Evolutionary conservation across 1,140 invertebrate genomes (phyloP).

Genomic region (Aricia agestis): DNA sequence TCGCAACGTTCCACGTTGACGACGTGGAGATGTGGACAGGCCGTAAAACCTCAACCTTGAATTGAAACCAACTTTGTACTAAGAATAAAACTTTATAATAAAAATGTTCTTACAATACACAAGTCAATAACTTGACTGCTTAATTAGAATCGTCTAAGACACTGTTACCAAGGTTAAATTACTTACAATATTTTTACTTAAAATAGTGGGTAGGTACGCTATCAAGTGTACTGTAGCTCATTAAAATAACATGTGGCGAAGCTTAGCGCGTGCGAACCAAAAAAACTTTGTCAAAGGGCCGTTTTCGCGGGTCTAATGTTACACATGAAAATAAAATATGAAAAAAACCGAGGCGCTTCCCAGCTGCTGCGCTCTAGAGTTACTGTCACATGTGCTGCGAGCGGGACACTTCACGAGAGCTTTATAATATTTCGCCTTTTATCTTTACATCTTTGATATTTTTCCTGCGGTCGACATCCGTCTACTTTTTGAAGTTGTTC

Average conservation of each 20-base stretch:
- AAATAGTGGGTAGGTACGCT: neutral
- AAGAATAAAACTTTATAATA: no score
- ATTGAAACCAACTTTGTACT: no score
- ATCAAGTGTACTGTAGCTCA: conserved; percentile 6
- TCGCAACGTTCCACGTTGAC: no score
- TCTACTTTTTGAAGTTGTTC: neutral
- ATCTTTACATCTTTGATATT: neutral
- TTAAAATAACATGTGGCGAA: conserved; percentile 52
- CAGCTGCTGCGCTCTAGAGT: conserved; percentile 65
- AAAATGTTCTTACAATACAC: no score
- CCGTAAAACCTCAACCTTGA: no score
- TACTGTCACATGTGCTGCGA: conserved; percentile 47
- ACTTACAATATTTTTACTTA: neutral
- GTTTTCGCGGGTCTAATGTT: conserved; percentile 62
- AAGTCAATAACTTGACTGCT: neutral
- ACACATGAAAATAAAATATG: conserved; percentile 46
- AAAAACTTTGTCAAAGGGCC: conserved; percentile 46
- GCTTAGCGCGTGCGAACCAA: conserved; percentile 59
- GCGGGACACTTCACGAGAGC: neutral
- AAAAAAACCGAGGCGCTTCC: conserved; percentile 53
- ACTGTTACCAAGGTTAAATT: neutral
- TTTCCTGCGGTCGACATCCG: neutral
- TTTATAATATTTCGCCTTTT: neutral
- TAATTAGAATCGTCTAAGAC: neutral
- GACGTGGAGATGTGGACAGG: no score